Base-by-base conservation (phyloP, 2,113 vertebrate species). In the Zosterops hypoxanthus region DNA sequence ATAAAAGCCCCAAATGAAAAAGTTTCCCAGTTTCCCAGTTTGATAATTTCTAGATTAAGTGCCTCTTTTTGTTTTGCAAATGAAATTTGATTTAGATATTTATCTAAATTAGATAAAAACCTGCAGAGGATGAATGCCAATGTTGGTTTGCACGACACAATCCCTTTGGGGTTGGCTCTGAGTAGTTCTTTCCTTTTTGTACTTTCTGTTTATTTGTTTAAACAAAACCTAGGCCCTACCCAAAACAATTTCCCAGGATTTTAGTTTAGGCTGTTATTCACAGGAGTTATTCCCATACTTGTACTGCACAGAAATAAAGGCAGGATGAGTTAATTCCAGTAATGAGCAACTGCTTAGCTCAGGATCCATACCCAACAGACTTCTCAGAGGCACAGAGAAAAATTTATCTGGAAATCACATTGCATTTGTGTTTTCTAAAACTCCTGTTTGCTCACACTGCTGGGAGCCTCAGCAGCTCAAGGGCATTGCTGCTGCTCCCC, bases 51-150 rank as follows among this genome's bases (percentile, higher is more conserved):
- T 26, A 70, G 61, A 86, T 95, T 28, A 94, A 88, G 63, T 82
- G 69, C 31, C 72, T 78, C 80, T 83, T 93, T 88, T 86, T 90
- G 52, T 83, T 93, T 88, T 77, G 92, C 59, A 94, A 90, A 86
- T 92, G 77, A 86, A 81, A 91, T 86, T 90, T 86, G 88, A 73
- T 86, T 73, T 75, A 84, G 91, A 88, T 88, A 86, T 81, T 95
- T 88, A 90, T 86, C 91, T 86, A 92, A 92, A 94, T 92, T 41
- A 90, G 92, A 94, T 57, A 63, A 92, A 93, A 92, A 75, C 55
- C 66, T 69, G 56, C 80, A 78, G 81, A 83, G 82, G 71, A 47
- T 12, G 60, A 83, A 92, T 3, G 5, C 82, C 56, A 86, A 59
- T 0, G 10, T 82, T 1, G 11, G 47, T 39, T 70, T 81, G 31